Evolutionary conservation across 2,797 vertebrate species (phyloP).

Genomic region (Rhynchotus rufescens): DNA sequence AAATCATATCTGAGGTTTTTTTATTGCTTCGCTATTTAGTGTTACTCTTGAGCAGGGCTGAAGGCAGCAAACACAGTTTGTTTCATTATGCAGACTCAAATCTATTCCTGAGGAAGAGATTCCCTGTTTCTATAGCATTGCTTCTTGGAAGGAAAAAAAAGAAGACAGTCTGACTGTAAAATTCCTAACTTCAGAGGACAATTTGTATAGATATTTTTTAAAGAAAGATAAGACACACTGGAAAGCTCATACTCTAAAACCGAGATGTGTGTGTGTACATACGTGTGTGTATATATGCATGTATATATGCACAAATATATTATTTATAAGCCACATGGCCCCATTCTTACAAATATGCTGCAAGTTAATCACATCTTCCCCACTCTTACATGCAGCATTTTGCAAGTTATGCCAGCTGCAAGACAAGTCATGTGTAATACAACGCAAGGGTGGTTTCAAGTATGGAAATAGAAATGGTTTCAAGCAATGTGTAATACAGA

Average conservation of each 20-base stretch:
- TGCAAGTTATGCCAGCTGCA: background rate
- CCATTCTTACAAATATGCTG: rapidly evolving
- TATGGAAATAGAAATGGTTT: background rate
- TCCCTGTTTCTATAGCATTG: background rate
- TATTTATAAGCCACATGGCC: background rate
- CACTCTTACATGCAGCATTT: background rate
- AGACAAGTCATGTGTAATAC: no score
- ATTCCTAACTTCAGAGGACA: background rate
- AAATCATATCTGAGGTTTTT: background rate
- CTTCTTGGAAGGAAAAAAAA: background rate
- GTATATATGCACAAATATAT: no score
- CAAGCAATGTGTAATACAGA: background rate
- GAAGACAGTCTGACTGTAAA: background rate
- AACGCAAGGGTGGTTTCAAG: no score
- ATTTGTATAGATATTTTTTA: background rate
- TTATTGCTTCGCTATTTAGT: background rate
- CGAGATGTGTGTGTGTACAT: background rate
- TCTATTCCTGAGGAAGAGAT: background rate
- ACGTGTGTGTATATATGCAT: no score
- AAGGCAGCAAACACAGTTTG: background rate
- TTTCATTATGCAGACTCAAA: background rate
- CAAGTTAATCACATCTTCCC: background rate
- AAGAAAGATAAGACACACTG: background rate
- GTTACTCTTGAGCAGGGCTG: background rate
- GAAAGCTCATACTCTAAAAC: background rate